These are phyloP conservation scores for Lagorchestes hirsutus DNA, from an alignment of 2,797 vertebrate genomes.

Conservation along the genomic window DNA sequence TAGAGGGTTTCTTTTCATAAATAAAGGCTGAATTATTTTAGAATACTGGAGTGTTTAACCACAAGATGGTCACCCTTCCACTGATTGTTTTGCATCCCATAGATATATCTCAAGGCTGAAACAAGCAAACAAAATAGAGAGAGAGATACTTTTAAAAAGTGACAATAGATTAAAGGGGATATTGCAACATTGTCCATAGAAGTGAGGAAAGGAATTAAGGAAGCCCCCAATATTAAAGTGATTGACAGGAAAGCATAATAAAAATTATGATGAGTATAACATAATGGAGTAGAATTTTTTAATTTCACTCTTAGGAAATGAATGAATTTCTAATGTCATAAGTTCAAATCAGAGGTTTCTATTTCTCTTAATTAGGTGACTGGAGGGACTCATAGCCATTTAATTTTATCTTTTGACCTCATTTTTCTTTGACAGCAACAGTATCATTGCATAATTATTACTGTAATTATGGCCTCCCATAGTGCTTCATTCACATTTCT, in stretches of 20 bases:
- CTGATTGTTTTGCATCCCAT: not conserved
- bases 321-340: not conserved
- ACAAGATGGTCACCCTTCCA: slow-evolving; percentile 4
- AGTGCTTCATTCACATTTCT: not conserved
- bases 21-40: slow-evolving; percentile 10
- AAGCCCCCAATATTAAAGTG: not conserved
- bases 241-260: slow-evolving; percentile 11
- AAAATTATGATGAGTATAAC: not conserved
- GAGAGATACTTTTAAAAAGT: no score
- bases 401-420: not conserved
- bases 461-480: not conserved
- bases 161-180: not conserved
- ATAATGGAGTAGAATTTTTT: not conserved
- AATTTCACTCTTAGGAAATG: no score
- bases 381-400: not conserved
- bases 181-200: not conserved
- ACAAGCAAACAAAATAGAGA: no score
- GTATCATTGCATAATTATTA: not conserved
- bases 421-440: not conserved
- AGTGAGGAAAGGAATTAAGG: slow-evolving; percentile 5
- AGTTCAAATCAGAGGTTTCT: not conserved
- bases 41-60: not conserved
- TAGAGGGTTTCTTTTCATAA: not conserved
- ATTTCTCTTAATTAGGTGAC: not conserved
- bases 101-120: not conserved